Base-by-base conservation (phyloP, 2,797 vertebrate genomes). In the Clarias platycephalus region DNA sequence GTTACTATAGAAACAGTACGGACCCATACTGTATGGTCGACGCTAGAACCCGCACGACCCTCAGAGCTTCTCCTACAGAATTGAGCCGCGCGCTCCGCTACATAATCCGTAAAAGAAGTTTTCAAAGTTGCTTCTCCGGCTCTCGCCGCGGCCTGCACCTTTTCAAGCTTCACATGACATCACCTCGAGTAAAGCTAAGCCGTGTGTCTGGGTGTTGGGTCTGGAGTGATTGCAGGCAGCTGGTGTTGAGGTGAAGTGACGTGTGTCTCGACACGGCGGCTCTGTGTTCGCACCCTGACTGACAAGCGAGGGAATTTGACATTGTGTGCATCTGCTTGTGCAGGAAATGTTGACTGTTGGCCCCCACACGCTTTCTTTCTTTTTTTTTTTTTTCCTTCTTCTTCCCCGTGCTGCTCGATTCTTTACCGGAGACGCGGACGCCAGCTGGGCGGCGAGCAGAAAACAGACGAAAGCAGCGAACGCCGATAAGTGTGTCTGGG, bases 191-290 rank as follows among this genome's bases (percentile, higher is more conserved):
- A 64, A 31, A 74, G 63, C 63, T 67, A 80, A 82, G 70, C 86
- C 31, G 83, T 75, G 83, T 75, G 84, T 5, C 31, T 37, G 68
- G 80, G 78, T 71, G 80, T 83, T n/a, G 57, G 58, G 26, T 67
- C 81, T 40, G 74, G 67, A 83, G 80, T 82, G 83, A 84, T 88
- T 81, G 70, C 60, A 83, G 83, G 80, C 86, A 86, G 83, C 87
- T 84, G 88, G 82, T 84, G 75, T 68, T 60, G 75, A 86, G 83
- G 86, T 86, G 82, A 85, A 83, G 82, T 85, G 74, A 82, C 82
- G 77, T 71, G 82, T 86, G 83, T 86, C 70, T 82, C 22, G 60
- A 84, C 78, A 82, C 67, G 31, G 58, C 83, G 75, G 66, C 77
- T 67, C 75, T 28, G 58, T 58, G 55, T 60, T 75, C 53, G 31